Conservation (phyloP, 2,888 invertebrate genomes). For the Cantharis rustica region DNA sequence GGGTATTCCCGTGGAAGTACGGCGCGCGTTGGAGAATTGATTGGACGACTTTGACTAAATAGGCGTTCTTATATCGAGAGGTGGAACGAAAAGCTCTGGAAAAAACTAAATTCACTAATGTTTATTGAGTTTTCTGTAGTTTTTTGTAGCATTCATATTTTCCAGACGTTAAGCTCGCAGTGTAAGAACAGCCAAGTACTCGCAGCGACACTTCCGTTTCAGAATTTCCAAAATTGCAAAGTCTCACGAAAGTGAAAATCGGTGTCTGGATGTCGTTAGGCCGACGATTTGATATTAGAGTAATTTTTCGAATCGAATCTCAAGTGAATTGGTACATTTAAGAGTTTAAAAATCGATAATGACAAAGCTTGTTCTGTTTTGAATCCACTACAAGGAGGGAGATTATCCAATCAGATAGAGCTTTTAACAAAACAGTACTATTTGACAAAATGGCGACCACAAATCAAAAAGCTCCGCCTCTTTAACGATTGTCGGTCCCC, state of each 20-base stretch:
- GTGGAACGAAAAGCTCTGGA: slow-evolving; percentile 29
- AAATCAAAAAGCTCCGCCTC: slow-evolving; percentile 57
- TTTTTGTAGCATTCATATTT: slow-evolving; percentile 23
- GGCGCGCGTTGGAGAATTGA: slow-evolving; percentile 33
- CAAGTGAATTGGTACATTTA: background rate
- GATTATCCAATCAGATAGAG: slow-evolving; percentile 59
- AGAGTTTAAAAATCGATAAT: slow-evolving; percentile 1
- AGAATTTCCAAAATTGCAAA: background rate
- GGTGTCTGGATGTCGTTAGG: background rate
- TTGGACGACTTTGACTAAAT: slow-evolving; percentile 41
- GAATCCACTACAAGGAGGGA: slow-evolving; percentile 49
- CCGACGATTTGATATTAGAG: background rate
- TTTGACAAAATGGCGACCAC: slow-evolving; percentile 61
- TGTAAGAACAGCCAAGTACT: background rate
- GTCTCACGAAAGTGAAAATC: background rate
- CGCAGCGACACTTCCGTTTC: background rate
- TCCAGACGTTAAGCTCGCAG: background rate
- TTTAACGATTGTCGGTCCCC: slow-evolving; percentile 58
- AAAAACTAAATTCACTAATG: slow-evolving; percentile 38
- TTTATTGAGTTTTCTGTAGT: slow-evolving; percentile 36
- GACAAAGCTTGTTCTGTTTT: slow-evolving; percentile 18
- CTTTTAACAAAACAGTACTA: slow-evolving; percentile 59
- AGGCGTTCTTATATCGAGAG: slow-evolving; percentile 22
- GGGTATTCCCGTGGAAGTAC: slow-evolving; percentile 44
- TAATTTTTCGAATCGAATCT: background rate